These are phyloP conservation scores for Tetranychus cinnabarinus DNA, from an alignment of 1,140 invertebrate genomes.

Conservation along the genomic window DNA sequence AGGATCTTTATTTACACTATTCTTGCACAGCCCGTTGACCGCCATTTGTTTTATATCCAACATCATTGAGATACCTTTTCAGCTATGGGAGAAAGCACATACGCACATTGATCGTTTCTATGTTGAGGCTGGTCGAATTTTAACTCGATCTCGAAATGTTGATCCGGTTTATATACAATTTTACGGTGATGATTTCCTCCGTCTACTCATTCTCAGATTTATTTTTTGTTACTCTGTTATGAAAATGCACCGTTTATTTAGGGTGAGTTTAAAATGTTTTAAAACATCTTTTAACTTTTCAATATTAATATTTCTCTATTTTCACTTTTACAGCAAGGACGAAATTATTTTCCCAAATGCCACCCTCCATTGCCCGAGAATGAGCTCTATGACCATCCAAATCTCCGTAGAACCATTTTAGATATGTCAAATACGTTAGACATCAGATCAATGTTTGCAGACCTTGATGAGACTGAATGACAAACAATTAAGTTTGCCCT, in stretches of 20 bases:
- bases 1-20: slow-evolving; percentile 79
- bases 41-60: slow-evolving; percentile 81
- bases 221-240: slow-evolving; percentile 77
- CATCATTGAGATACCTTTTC: slow-evolving; percentile 54
- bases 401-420: slow-evolving; percentile 49
- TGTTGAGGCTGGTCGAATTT: slow-evolving; percentile 56
- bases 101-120: slow-evolving; percentile 67
- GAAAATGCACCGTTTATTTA: slow-evolving; percentile 50
- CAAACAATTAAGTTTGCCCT: slow-evolving; percentile 12
- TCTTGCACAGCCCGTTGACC: slow-evolving; percentile 74
- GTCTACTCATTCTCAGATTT: slow-evolving; percentile 60
- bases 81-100: slow-evolving; percentile 70
- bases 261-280: slow-evolving; percentile 19
- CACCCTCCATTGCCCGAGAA: slow-evolving; percentile 62
- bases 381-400: slow-evolving; percentile 66
- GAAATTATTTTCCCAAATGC: slow-evolving; percentile 53
- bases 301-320: neutral
- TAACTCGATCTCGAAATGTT: slow-evolving; percentile 51
- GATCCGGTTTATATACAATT: slow-evolving; percentile 60
- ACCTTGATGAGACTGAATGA: slow-evolving; percentile 13
- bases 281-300: neutral
- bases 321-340: slow-evolving; percentile 26
- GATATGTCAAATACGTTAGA: slow-evolving; percentile 58
- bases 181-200: slow-evolving; percentile 78
- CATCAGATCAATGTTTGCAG: slow-evolving; percentile 40